Conservation (phyloP, 2,888 invertebrate species). For the Macroteleia sp. region DNA sequence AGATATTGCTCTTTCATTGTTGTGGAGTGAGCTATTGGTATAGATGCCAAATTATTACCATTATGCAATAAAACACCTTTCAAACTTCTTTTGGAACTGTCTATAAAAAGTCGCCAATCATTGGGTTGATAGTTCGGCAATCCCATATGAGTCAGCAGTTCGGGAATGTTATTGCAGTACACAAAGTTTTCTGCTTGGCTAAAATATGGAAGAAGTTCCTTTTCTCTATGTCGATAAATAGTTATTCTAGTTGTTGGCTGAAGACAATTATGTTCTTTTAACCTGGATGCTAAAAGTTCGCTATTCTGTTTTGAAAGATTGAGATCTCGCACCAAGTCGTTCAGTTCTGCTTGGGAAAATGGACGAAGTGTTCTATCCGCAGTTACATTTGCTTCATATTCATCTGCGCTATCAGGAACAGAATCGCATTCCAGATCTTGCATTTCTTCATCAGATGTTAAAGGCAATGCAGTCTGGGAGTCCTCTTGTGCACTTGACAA, state of each 20-base stretch:
- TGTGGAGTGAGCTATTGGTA: not conserved
- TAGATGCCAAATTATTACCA: not conserved
- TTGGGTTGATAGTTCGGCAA: not conserved
- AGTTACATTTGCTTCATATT: no score
- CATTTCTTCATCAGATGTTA: not conserved
- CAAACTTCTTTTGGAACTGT: conserved; percentile 66
- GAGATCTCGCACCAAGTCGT: conserved; percentile 65
- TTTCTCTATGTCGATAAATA: conserved; percentile 35
- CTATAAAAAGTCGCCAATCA: conserved; percentile 47
- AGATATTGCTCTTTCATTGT: conserved; percentile 28
- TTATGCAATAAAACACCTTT: conserved; percentile 64
- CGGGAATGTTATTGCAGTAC: not conserved
- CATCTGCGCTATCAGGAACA: no score
- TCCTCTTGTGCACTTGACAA: no score
- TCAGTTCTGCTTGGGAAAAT: conserved; percentile 21
- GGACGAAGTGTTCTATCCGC: not conserved
- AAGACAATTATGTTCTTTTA: conserved; percentile 61
- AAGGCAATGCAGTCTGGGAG: not conserved
- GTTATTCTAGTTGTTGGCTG: conserved; percentile 26
- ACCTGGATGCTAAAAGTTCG: conserved; percentile 59
- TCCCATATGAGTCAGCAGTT: not conserved
- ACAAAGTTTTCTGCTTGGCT: not conserved
- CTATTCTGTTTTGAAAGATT: conserved; percentile 65
- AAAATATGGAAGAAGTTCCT: conserved; percentile 15
- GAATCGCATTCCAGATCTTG: no score